Base-by-base conservation (phyloP, 2,113 vertebrate species). In the Ia io region DNA sequence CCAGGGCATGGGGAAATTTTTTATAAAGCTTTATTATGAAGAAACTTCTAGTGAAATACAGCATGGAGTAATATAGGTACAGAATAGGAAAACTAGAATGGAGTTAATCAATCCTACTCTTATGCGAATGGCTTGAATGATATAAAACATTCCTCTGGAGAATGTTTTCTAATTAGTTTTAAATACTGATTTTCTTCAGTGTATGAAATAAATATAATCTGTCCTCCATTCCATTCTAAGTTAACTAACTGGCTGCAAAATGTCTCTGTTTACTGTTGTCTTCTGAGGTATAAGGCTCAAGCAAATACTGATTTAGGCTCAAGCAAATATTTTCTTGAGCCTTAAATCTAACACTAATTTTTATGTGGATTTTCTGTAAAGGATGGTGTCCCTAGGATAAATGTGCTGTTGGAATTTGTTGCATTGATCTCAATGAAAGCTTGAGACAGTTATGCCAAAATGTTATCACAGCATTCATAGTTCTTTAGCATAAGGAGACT, bases 161-260 rank as follows among this genome's bases (percentile, higher is more conserved):
- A 22, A 94, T 79, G 32, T 73, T 95, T 93, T 90, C 69, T 80
- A 23, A 63, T 80, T 90, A 76, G 2, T 67, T 92, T 92, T 73
- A 92, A 91, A 85, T 84, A 67, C 20, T 88, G 37, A 84, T 87
- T 94, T 93, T 96, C 63, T 84, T 90, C 47, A 56, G 40, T 91
- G 5, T 83, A 32, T 93, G 25, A 47, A 83, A 67, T 91, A 88
- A 71, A 73, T 67, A 25, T 65, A 84, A 88, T 80, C 37, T 93
- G n/a, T 84, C 44, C 25, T 69, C 25, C 17, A 20, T 92, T 65
- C 35, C 61, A 71, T 90, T 92, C 18, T 80, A 80, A 86, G 9
- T 77, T 92, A 65, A 18, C 22, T 84, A n/a, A 90, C 53, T 96
- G 47, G 42, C n/a, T 80, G 25, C 23, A 90, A 3, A 95, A 84